phyloP scores from a whole-genome alignment of 2,113 vertebrate species.

The Polyodon spathula region DNA sequence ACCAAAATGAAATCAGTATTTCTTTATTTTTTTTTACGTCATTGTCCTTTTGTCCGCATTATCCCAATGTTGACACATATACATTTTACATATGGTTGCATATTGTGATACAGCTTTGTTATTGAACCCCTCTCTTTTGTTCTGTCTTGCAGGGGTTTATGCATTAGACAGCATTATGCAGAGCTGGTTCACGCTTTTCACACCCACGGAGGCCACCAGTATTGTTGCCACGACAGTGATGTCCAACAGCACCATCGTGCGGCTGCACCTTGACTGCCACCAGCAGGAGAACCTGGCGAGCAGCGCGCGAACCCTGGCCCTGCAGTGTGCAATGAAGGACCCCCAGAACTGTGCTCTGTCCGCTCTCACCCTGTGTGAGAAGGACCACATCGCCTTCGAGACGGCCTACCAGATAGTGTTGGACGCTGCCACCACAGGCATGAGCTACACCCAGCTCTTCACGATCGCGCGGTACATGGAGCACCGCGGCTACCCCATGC shows the following conservation, averaged over 20 bases:
- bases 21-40: conserved; percentile 17
- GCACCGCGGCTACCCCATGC: conserved; percentile 68
- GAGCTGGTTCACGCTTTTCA: conserved; percentile 72
- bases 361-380: conserved; percentile 68
- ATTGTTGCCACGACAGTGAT: conserved; percentile 73
- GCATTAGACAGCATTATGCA: conserved; percentile 75
- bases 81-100: too few relatives aligned
- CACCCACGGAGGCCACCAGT: conserved; percentile 68
- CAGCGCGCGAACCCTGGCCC: conserved; percentile 66
- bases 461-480: conserved; percentile 75
- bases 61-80: too few relatives aligned
- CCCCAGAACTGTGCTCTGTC: conserved; percentile 73
- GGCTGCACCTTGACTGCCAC: conserved; percentile 66
- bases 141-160: conserved; percentile 61
- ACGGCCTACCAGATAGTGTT: conserved; percentile 71
- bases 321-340: conserved; percentile 76
- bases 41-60: too few relatives aligned
- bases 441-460: conserved; percentile 73
- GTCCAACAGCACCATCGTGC: conserved; percentile 68
- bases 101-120: not conserved
- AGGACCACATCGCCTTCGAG: conserved; percentile 75
- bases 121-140: conserved; percentile 19
- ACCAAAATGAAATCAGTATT: too few relatives aligned
- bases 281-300: conserved; percentile 68
- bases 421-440: conserved; percentile 63